phyloP scores from a whole-genome alignment of 2,113 vertebrate species.

The cattle (Bos taurus) region DNA sequence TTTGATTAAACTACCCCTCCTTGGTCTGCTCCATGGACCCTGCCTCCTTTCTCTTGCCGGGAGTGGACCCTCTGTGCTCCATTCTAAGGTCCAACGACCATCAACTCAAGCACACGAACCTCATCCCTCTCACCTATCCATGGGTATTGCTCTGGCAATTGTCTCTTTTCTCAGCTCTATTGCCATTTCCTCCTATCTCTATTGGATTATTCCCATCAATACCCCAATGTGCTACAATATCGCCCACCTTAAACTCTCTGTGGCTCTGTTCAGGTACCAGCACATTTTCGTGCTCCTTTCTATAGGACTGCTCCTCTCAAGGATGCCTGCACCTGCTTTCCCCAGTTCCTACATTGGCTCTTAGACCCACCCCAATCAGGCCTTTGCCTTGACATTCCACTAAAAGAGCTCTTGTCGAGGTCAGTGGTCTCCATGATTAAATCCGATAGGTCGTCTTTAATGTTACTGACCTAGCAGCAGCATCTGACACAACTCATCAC shows the following conservation, averaged over 20 bases:
- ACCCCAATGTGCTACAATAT: not conserved
- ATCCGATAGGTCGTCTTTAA: not conserved
- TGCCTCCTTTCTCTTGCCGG: not conserved
- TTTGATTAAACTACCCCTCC: not conserved
- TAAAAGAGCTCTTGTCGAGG: not conserved
- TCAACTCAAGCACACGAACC: rapidly evolving
- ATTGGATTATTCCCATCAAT: not conserved
- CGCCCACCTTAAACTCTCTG: not conserved
- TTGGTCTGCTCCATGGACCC: not conserved
- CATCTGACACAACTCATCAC: not conserved
- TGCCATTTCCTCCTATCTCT: not conserved
- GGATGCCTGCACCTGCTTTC: not conserved
- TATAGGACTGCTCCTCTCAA: not conserved
- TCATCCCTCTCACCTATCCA: not conserved
- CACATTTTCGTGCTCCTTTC: not conserved
- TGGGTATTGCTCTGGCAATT: not conserved
- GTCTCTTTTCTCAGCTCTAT: not conserved
- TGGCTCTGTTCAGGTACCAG: not conserved
- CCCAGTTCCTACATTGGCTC: not conserved
- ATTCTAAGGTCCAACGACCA: not conserved
- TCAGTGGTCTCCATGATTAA: not conserved
- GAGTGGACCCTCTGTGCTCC: not conserved
- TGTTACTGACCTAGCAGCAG: not conserved
- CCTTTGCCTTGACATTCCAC: not conserved
- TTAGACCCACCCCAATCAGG: not conserved